These are phyloP conservation scores for Nomada goodeniana DNA, from an alignment of 2,888 invertebrate genomes.

Conservation along the genomic window DNA sequence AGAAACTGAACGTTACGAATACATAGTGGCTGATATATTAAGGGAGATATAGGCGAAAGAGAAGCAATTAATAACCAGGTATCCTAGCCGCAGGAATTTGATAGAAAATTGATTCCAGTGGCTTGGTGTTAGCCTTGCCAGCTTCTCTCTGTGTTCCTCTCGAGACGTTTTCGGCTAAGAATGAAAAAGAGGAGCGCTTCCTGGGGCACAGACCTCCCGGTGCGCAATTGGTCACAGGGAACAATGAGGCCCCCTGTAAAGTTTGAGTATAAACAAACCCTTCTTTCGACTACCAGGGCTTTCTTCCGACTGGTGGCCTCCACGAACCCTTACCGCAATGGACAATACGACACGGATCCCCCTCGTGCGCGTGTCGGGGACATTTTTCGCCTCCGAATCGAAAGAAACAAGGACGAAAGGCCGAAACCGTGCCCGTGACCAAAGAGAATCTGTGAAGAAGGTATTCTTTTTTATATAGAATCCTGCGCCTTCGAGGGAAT, in stretches of 20 bases:
- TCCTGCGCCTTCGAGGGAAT: no score
- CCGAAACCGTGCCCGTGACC: neutral
- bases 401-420: conserved; percentile 1
- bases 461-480: no score
- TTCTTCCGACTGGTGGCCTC: conserved; percentile 59
- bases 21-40: neutral
- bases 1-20: no score
- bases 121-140: neutral
- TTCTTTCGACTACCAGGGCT: conserved; percentile 67
- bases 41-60: neutral
- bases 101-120: conserved; percentile 8
- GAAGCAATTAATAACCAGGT: neutral
- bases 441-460: neutral
- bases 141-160: conserved; percentile 4
- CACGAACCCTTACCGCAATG: conserved; percentile 71
- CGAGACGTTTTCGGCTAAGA: conserved; percentile 44
- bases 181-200: conserved; percentile 69
- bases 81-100: neutral
- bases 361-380: conserved; percentile 61
- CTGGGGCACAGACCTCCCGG: conserved; percentile 63
- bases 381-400: conserved; percentile 27
- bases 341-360: conserved; percentile 71
- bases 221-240: conserved; percentile 79
- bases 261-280: conserved; percentile 79
- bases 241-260: conserved; percentile 75